Conservation (phyloP, 2,113 vertebrate genomes). For the Strix aluco region DNA sequence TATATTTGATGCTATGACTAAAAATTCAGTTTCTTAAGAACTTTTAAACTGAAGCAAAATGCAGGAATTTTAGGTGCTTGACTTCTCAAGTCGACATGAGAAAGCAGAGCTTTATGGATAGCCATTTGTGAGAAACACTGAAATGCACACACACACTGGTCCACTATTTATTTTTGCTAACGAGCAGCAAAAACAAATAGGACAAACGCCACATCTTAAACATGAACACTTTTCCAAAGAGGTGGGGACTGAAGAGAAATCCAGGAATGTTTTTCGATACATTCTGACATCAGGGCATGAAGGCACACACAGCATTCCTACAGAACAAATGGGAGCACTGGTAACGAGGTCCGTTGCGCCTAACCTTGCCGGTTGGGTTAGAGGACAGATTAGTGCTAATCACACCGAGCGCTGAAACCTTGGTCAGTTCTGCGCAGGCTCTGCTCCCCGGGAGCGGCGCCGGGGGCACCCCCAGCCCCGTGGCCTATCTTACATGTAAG, state of each 20-base stretch:
- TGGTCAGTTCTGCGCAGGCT: slow-evolving; percentile 68
- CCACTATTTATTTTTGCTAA: slow-evolving; percentile 49
- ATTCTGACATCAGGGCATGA: slow-evolving; percentile 72
- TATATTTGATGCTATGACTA: background rate
- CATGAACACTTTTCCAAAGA: slow-evolving; percentile 47
- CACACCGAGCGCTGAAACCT: slow-evolving; percentile 65
- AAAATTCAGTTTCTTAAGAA: background rate
- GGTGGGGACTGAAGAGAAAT: slow-evolving; percentile 34
- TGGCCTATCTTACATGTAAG: background rate
- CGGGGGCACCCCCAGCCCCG: background rate
- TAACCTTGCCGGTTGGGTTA: slow-evolving; percentile 59
- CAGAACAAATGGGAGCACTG: slow-evolving; percentile 62
- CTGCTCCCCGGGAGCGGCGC: background rate
- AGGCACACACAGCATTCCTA: slow-evolving; percentile 74
- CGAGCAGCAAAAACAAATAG: slow-evolving; percentile 65
- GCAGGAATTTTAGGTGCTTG: slow-evolving; percentile 34
- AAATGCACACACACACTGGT: slow-evolving; percentile 38
- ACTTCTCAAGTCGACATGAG: slow-evolving; percentile 5
- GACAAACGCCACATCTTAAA: slow-evolving; percentile 56
- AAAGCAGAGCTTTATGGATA: slow-evolving; percentile 61
- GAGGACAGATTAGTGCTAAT: slow-evolving; percentile 69
- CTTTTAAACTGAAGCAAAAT: background rate
- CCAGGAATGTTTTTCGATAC: slow-evolving; percentile 53
- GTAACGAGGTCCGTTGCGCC: slow-evolving; percentile 33
- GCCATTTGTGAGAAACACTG: slow-evolving; percentile 34